These are phyloP conservation scores for Mormyrus lacerda DNA, from an alignment of 2,113 vertebrate genomes.

Conservation along the genomic window DNA sequence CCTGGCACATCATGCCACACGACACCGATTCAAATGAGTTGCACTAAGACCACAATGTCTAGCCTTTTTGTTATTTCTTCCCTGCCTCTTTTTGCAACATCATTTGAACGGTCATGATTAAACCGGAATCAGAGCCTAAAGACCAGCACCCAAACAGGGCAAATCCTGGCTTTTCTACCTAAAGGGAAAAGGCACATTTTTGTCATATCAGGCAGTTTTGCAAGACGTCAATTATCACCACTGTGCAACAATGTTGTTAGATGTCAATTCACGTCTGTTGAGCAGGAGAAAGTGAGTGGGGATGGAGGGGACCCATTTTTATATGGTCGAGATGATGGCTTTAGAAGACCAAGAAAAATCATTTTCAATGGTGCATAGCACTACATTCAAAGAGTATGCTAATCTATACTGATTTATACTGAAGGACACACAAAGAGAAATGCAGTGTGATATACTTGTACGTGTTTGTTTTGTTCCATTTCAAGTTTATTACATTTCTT, in stretches of 20 bases:
- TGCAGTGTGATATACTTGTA: neutral
- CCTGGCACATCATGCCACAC: constrained; percentile 19
- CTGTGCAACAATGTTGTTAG: constrained; percentile 32
- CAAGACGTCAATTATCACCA: constrained; percentile 52
- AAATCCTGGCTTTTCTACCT: constrained; percentile 39
- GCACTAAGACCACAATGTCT: neutral
- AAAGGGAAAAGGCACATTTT: constrained; percentile 66
- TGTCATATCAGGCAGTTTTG: constrained; percentile 59
- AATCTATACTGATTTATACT: neutral
- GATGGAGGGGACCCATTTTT: neutral
- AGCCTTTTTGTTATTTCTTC: neutral
- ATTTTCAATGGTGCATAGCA: constrained; percentile 61
- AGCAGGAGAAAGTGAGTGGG: constrained; percentile 11
- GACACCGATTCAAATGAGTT: constrained; percentile 26
- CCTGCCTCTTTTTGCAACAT: neutral
- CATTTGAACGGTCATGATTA: neutral
- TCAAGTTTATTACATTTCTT: neutral
- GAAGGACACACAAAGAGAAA: neutral
- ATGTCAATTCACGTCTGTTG: neutral
- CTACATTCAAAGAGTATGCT: constrained; percentile 64
- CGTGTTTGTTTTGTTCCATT: neutral
- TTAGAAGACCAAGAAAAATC: constrained; percentile 30
- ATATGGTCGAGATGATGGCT: constrained; percentile 35
- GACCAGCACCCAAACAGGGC: constrained; percentile 27
- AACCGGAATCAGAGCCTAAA: constrained; percentile 27